Conservation (phyloP, 64 coral and sea anemone species). For the Porites lutea region DNA sequence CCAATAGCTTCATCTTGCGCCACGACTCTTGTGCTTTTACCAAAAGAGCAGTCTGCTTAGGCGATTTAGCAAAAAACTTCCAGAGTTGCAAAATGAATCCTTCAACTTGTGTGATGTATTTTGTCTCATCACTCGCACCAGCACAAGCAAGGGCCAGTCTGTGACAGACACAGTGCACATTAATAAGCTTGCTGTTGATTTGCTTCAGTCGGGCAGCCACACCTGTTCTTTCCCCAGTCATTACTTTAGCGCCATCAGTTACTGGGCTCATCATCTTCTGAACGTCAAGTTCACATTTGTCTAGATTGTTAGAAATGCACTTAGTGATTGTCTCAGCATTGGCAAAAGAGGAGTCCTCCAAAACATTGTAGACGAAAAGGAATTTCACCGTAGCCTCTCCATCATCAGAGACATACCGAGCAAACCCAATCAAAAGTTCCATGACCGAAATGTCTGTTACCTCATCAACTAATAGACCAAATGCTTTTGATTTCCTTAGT, state of each 20-base stretch:
- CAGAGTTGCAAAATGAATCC: slow-evolving; percentile 62
- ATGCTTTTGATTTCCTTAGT: slow-evolving; percentile 14
- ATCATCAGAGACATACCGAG: slow-evolving; percentile 41
- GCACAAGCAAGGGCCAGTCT: slow-evolving; percentile 76
- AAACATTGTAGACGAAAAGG: slow-evolving; percentile 22
- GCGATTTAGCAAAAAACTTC: slow-evolving; percentile 68
- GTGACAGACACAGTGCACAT: slow-evolving; percentile 81
- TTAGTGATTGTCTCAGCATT: slow-evolving; percentile 49
- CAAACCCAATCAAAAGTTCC: slow-evolving; percentile 44
- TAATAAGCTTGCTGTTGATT: slow-evolving; percentile 44
- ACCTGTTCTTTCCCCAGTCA: slow-evolving; percentile 69
- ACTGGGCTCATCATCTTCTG: slow-evolving; percentile 59
- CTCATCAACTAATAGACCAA: slow-evolving; percentile 57
- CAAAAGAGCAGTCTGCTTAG: slow-evolving; percentile 27
- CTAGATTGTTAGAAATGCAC: slow-evolving; percentile 28
- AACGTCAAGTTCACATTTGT: slow-evolving; percentile 36
- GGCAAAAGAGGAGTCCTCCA: slow-evolving; percentile 55
- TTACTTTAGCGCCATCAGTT: slow-evolving; percentile 64
- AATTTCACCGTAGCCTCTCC: slow-evolving; percentile 31
- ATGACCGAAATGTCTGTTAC: slow-evolving; percentile 42
- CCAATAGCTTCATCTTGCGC: slow-evolving; percentile 29
- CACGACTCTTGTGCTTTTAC: slow-evolving; percentile 47
- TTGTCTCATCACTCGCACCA: slow-evolving; percentile 56
- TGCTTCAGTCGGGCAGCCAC: slow-evolving; percentile 58
- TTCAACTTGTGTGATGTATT: slow-evolving; percentile 64